Evolutionary conservation across 1,140 invertebrate genomes (phyloP), one percentile per base, ranked within the genome.

Genomic region (Bombus consobrinus): DNA sequence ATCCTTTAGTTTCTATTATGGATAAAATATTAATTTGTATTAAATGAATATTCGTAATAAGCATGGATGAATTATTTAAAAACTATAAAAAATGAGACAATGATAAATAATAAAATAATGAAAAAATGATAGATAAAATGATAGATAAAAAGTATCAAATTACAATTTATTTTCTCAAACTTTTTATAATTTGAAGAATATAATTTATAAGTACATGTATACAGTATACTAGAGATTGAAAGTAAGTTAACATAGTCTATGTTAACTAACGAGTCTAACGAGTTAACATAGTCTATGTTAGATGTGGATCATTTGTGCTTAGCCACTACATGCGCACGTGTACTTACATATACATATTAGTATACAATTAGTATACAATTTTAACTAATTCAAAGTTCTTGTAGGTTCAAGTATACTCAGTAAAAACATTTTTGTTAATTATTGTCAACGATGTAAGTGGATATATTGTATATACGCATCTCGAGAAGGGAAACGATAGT

Each of bases 1-100:
- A 66, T 88, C 75, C n/a, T n/a, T 77, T 64, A 81, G 85, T 66
- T 25, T 62, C 41, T 53, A n/a, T 37, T 41, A 47, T 37, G 68
- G 73, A 73, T 32, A 28, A 18, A 47, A 37, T 34, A 68, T 83
- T 68, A 3, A 53, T 47, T n/a, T 4, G 1, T 13, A 15, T 53
- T 39, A 8, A 79, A 34, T 13, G 5, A 34, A 34, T 22, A 81
- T 59, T 39, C 28, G 28, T 41, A 77, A 32, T 25, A 34, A 34
- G 6, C 3, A 1, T 62, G 12, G 28, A n/a, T 53, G 28, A n/a
- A 62, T n/a, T 62, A 62, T n/a, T 62, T 62, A 12, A 25, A 68
- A 59, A 71, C 12, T 1, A 71, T 57, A 25, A 2, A 69, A 62
- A 8, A 22, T 53, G 1, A 8, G 1, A 18, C 1, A 62, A 53